phyloP scores from a whole-genome alignment of 2,113 vertebrate species.

The Amazona vittata region DNA sequence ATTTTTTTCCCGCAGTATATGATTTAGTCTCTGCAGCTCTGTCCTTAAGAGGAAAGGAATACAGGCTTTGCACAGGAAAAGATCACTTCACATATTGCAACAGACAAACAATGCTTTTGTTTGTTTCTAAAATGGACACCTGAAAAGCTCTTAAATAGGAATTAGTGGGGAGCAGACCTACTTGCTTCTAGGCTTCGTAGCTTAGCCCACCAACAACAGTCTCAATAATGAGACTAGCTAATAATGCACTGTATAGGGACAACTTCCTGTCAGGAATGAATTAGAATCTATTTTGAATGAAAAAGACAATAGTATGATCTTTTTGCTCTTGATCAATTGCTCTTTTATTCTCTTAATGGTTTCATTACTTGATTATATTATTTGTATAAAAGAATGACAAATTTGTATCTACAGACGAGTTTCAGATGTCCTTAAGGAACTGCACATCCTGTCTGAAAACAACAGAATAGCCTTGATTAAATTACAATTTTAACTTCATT shows the following conservation, averaged over 20 bases:
- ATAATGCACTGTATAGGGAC: neutral
- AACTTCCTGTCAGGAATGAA: neutral
- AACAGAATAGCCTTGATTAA: neutral
- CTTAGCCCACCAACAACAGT: rapidly evolving
- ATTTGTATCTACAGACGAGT: neutral
- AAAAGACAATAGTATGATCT: neutral
- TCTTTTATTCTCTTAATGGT: neutral
- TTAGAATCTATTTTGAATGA: neutral
- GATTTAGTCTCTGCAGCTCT: neutral
- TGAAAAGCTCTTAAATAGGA: neutral
- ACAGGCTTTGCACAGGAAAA: neutral
- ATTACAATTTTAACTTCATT: neutral
- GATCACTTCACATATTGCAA: neutral
- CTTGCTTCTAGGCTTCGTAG: neutral
- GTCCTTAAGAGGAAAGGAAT: neutral
- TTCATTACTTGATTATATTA: neutral
- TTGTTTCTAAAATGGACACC: neutral
- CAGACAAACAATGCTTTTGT: neutral
- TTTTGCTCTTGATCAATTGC: too few species aligned
- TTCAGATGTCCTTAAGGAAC: neutral
- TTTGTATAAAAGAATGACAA: neutral
- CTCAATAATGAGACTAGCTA: neutral
- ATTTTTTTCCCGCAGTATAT: neutral
- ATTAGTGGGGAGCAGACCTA: neutral
- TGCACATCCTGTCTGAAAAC: neutral